Percentiles rank a stretch among this genome's conserved stretches.
Evolutionary conservation across 2,797 vertebrate genomes (phyloP).

Genomic region (Linurgus olivaceus): DNA sequence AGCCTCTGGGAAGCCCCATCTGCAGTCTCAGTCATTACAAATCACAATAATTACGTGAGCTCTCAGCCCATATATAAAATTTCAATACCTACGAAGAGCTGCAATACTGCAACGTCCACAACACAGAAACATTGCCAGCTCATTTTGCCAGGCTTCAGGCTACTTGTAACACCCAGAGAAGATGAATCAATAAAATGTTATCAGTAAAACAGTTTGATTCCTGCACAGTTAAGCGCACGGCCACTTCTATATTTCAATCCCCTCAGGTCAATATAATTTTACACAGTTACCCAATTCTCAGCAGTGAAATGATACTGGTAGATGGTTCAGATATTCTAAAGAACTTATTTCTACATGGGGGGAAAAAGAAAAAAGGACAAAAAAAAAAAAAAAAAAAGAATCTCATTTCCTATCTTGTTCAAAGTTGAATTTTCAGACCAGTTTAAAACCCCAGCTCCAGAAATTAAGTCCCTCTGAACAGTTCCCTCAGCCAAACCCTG

Average conservation of each 20-base stretch:
- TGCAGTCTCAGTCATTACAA: slow-evolving; percentile 27
- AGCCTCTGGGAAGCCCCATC: slow-evolving; percentile 63
- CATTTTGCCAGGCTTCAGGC: slow-evolving; percentile 42
- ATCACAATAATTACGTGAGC: slow-evolving; percentile 22
- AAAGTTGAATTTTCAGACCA: not conserved
- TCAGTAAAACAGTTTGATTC: slow-evolving; percentile 71
- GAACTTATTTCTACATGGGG: slow-evolving; percentile 2
- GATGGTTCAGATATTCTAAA: slow-evolving; percentile 43
- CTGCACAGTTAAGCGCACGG: slow-evolving; percentile 53
- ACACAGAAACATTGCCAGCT: slow-evolving; percentile 17
- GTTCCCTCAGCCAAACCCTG: not conserved
- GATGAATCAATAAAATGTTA: slow-evolving; percentile 67
- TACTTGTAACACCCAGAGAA: slow-evolving; percentile 51
- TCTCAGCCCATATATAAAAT: slow-evolving; percentile 32
- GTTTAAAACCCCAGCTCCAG: not conserved
- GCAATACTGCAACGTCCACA: slow-evolving; percentile 8
- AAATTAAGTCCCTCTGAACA: not conserved
- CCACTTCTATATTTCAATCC: slow-evolving; percentile 58
- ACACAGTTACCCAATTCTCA: slow-evolving; percentile 56
- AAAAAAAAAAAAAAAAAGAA: too few relatives aligned
- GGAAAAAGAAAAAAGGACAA: fast-evolving
- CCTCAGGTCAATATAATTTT: slow-evolving; percentile 63
- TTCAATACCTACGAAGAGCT: slow-evolving; percentile 22
- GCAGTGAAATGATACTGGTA: slow-evolving; percentile 16
- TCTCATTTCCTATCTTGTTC: not conserved